These are phyloP conservation scores for Drosophila lowei DNA, from an alignment of 1,140 invertebrate species.

Conservation along the genomic window DNA sequence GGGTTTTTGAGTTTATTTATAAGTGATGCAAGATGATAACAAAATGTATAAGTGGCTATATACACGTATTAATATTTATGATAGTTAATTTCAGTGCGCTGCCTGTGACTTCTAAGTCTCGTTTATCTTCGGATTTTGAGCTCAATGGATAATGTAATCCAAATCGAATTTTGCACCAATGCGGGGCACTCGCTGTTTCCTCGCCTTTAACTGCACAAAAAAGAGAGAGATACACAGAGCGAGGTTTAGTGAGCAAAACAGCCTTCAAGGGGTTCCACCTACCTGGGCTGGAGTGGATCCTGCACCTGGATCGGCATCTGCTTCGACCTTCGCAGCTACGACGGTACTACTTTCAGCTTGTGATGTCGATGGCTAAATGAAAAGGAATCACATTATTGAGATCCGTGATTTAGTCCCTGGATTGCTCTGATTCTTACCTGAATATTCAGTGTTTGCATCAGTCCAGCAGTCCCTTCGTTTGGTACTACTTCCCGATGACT, in stretches of 20 bases:
- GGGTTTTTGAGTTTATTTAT: too few species aligned
- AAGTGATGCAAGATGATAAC: too few species aligned
- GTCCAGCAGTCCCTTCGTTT: background rate
- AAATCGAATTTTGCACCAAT: constrained; percentile 76
- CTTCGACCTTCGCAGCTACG: background rate
- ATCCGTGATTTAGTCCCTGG: too few species aligned
- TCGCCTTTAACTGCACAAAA: constrained; percentile 9
- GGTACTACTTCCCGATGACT: background rate
- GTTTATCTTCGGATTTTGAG: background rate
- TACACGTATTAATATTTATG: too few species aligned
- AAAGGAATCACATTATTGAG: too few species aligned
- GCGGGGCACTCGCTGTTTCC: constrained; percentile 62
- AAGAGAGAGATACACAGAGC: background rate
- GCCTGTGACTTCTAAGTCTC: background rate
- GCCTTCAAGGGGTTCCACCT: background rate
- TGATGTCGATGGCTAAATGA: background rate
- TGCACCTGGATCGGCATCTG: too few species aligned
- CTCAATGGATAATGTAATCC: constrained; percentile 58
- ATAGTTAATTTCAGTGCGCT: background rate
- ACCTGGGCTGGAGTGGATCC: constrained; percentile 1
- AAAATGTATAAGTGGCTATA: too few species aligned
- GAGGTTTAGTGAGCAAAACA: background rate
- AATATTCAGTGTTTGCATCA: constrained; percentile 21
- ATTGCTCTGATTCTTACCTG: constrained; percentile 1
- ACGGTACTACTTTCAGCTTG: background rate